These are phyloP conservation scores for Eubasilissa splendida DNA, from an alignment of 2,888 invertebrate genomes.

Conservation along the genomic window DNA sequence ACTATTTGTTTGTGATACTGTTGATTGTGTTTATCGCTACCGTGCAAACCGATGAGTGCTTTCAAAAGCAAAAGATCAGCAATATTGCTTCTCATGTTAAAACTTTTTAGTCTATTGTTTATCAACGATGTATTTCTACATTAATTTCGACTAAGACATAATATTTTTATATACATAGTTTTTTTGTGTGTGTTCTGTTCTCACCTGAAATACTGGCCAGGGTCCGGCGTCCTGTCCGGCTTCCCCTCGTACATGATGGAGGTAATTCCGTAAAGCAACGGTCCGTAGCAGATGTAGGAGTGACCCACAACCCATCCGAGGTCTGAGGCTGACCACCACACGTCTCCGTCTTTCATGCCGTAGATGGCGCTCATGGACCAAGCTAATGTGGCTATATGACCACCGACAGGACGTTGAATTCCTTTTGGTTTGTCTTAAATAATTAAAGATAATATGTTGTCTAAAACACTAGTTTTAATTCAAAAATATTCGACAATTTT, in stretches of 20 bases:
- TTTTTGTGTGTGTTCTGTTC: too few species aligned
- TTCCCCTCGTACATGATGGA: slow-evolving; percentile 93
- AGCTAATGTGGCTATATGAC: slow-evolving; percentile 87
- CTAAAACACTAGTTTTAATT: too few species aligned
- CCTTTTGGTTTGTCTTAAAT: slow-evolving; percentile 79
- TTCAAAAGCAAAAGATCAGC: too few species aligned
- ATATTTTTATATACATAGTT: too few species aligned
- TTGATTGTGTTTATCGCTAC: too few species aligned
- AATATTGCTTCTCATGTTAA: too few species aligned
- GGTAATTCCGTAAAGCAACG: slow-evolving; percentile 85
- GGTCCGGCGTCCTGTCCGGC: slow-evolving; percentile 94
- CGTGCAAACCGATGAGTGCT: too few species aligned
- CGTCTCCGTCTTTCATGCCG: slow-evolving; percentile 82
- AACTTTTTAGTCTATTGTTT: too few species aligned
- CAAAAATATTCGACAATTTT: too few species aligned
- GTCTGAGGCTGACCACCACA: slow-evolving; percentile 94
- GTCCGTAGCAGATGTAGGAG: slow-evolving; percentile 95
- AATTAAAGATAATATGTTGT: background rate
- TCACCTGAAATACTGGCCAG: slow-evolving; percentile 91
- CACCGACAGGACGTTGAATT: slow-evolving; percentile 89
- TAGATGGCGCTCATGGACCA: slow-evolving; percentile 91
- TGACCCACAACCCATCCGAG: slow-evolving; percentile 96
- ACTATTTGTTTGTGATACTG: too few species aligned
- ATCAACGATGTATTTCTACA: too few species aligned
- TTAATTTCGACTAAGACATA: too few species aligned